Percentiles rank a stretch among this genome's conserved stretches.
These are phyloP conservation scores for Sebastes schlegelii DNA, from an alignment of 2,113 vertebrate genomes.

Conservation along the genomic window DNA sequence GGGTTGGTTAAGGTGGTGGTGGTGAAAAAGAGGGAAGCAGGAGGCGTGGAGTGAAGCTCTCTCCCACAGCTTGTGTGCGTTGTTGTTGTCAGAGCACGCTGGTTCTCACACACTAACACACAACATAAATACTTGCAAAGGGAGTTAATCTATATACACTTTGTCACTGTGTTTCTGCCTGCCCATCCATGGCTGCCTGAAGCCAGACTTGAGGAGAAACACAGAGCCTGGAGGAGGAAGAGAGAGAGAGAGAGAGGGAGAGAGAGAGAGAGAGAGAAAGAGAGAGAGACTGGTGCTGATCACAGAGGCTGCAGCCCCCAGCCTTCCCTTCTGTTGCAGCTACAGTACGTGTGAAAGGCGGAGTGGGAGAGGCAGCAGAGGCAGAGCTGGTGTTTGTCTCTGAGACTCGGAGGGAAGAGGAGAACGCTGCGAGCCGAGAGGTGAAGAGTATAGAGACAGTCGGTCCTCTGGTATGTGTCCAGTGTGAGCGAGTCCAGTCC, in stretches of 20 bases:
- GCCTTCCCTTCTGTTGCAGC: constrained; percentile 68
- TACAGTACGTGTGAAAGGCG: constrained; percentile 68
- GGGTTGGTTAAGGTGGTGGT: constrained; percentile 54
- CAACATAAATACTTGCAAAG: constrained; percentile 57
- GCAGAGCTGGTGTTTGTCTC: constrained; percentile 73
- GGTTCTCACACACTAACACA: constrained; percentile 41
- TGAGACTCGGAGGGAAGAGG: constrained; percentile 59
- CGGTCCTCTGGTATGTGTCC: constrained; percentile 63
- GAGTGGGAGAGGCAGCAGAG: constrained; percentile 61
- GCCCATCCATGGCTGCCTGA: constrained; percentile 45
- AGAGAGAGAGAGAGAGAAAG: constrained; percentile 21
- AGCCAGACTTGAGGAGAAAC: constrained; percentile 68
- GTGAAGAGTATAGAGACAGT: constrained; percentile 37
- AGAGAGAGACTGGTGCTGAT: constrained; percentile 57
- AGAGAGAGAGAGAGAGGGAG: constrained; percentile 14
- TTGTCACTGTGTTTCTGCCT: constrained; percentile 27
- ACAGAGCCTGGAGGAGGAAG: constrained; percentile 49
- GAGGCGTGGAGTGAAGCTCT: constrained; percentile 81
- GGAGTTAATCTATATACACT: constrained; percentile 48
- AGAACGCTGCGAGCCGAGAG: constrained; percentile 37
- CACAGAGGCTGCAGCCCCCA: constrained; percentile 77
- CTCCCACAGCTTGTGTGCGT: constrained; percentile 70
- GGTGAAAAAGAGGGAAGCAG: constrained; percentile 63
- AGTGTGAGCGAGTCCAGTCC: constrained; percentile 46
- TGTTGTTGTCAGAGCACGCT: constrained; percentile 54